Conservation (phyloP, 2,888 invertebrate species). For the Spisula solida region DNA sequence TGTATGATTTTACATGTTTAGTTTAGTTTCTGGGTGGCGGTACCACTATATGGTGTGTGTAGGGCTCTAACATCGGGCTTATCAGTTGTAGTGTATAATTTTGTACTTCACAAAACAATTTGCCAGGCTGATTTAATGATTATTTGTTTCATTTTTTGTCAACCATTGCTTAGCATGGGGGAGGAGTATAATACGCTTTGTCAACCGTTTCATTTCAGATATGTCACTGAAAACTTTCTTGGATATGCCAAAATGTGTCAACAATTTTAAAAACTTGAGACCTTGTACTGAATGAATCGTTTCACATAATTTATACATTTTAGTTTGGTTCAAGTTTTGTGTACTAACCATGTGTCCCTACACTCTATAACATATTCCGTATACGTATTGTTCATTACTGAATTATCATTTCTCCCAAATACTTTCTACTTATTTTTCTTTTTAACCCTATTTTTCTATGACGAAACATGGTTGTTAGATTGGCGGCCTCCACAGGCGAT, state of each 20-base stretch:
- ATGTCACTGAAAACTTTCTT: constrained; percentile 45
- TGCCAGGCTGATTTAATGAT: neutral
- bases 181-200: neutral
- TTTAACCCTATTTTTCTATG: no score
- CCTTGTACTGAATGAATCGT: neutral
- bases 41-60: neutral
- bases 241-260: constrained; percentile 35
- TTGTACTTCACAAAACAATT: neutral
- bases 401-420: neutral
- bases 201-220: neutral
- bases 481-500: no score
- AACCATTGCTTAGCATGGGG: constrained; percentile 16
- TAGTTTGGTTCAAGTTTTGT: neutral
- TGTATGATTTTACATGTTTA: neutral
- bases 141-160: neutral
- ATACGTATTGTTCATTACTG: neutral
- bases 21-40: neutral
- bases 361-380: neutral
- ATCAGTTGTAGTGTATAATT: neutral
- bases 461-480: neutral
- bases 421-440: neutral
- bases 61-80: neutral
- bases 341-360: neutral
- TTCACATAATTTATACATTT: neutral
- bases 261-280: neutral